These are phyloP conservation scores for Megalops cyprinoides DNA, from an alignment of 2,797 vertebrate species.

Conservation along the genomic window DNA sequence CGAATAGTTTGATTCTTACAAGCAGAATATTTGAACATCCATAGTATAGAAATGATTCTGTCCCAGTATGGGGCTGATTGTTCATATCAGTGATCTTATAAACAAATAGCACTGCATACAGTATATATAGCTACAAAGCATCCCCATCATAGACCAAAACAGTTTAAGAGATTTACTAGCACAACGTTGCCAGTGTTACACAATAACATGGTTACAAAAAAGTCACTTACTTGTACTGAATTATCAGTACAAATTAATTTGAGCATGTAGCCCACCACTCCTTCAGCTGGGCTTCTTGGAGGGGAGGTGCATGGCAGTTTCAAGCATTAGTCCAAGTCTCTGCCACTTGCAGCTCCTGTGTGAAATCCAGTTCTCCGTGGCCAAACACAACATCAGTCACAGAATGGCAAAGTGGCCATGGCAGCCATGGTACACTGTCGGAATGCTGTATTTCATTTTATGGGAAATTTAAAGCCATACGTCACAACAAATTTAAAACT, in stretches of 20 bases:
- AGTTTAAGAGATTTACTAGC: not conserved
- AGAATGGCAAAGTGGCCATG: not conserved
- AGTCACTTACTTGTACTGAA: no score
- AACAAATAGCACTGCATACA: no score
- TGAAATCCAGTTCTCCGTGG: constrained; percentile 9
- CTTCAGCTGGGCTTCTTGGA: not conserved
- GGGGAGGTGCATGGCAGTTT: not conserved
- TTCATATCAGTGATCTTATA: no score
- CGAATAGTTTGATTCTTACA: no score
- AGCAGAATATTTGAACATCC: no score
- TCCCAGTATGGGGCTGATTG: no score
- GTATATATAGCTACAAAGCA: not conserved
- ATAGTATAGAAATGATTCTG: no score
- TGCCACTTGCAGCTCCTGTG: not conserved
- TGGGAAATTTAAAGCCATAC: not conserved
- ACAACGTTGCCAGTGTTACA: not conserved
- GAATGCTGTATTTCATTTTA: not conserved
- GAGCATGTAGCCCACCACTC: not conserved
- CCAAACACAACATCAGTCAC: constrained; percentile 11
- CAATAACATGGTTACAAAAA: constrained; percentile 7
- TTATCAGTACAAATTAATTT: not conserved
- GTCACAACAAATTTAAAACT: not conserved
- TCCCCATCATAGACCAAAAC: not conserved
- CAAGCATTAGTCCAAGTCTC: not conserved
- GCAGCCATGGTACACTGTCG: not conserved